Conservation (phyloP, 2,888 invertebrate species). For the Parelbella ahira region DNA sequence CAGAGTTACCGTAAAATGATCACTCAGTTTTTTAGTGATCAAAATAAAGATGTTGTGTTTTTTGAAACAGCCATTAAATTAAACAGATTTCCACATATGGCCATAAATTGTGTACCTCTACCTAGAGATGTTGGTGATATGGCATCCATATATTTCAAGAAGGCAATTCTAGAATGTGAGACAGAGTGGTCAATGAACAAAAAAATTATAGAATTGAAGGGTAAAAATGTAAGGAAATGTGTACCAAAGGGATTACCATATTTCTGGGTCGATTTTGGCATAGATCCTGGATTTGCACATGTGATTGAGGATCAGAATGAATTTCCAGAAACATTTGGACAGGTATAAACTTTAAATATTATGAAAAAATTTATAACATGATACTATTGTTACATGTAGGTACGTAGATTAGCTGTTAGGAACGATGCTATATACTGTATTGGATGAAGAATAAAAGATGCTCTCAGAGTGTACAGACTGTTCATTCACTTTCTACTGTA, state of each 20-base stretch:
- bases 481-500: too few relatives aligned
- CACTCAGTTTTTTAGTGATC: constrained; percentile 86
- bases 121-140: constrained; percentile 90
- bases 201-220: constrained; percentile 82
- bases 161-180: constrained; percentile 97
- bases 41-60: constrained; percentile 91
- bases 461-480: too few relatives aligned
- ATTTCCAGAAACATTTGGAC: constrained; percentile 94
- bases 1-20: constrained; percentile 88
- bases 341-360: too few relatives aligned
- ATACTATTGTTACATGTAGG: too few relatives aligned
- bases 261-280: constrained; percentile 96
- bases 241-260: constrained; percentile 97
- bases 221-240: constrained; percentile 87
- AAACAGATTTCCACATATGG: constrained; percentile 89
- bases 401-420: too few relatives aligned
- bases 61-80: constrained; percentile 92
- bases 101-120: constrained; percentile 93
- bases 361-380: too few relatives aligned
- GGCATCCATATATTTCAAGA: constrained; percentile 98
- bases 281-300: constrained; percentile 96
- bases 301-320: constrained; percentile 95
- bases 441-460: too few relatives aligned
- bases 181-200: constrained; percentile 97
- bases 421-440: too few relatives aligned